Base-by-base conservation (phyloP, 2,113 vertebrate species). In the Mungos mungo region DNA sequence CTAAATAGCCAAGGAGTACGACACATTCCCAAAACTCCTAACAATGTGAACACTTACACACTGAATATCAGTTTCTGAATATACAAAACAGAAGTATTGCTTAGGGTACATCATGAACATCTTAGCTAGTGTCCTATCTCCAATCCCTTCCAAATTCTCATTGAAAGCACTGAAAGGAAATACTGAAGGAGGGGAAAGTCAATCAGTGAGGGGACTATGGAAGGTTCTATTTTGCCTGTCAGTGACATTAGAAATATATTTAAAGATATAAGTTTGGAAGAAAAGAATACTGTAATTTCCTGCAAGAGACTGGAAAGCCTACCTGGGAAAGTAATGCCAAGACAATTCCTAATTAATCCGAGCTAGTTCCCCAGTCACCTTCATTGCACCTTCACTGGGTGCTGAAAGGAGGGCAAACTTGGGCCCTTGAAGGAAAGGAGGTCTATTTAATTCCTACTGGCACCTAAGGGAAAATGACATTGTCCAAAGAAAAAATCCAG, bases 71-170 rank as follows among this genome's bases (percentile, higher is more conserved):
- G 31, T 71, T 85, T 90, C 31, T 50, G 79, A 80, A 89, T 57
- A 84, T 6, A 65, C 3, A 76, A 87, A 87, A 84, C 29, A 81
- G 76, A 96, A 93, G 52, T 80, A 11, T 86, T 88, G 23, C 50
- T 96, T 8, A 88, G 33, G 29, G 18, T 93, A 33, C 38, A 79
- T 74, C 47, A 68, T 84, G 47, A 80, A 81, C 2, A 81, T 12
- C 63, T 38, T 41, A 54, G 27, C 65, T 82, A 72, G 74, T 92
- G 1, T 52, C 6, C 52, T 83, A 81, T 14, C n/a, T 94, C 88
- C 29, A 92, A 63, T 80, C 50, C 29, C n/a, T 88, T 96, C n/a
- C 31, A 45, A 88, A 69, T 63, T 95, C 33, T 80, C 84, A 97
- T 0, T 52, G 50, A 95, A 80, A 95, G 71, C 18, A 74, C 29